Evolutionary conservation across 2,888 invertebrate species (phyloP), one percentile per base, ranked within the genome.

Genomic region (Callyntrura guangdongensis): DNA sequence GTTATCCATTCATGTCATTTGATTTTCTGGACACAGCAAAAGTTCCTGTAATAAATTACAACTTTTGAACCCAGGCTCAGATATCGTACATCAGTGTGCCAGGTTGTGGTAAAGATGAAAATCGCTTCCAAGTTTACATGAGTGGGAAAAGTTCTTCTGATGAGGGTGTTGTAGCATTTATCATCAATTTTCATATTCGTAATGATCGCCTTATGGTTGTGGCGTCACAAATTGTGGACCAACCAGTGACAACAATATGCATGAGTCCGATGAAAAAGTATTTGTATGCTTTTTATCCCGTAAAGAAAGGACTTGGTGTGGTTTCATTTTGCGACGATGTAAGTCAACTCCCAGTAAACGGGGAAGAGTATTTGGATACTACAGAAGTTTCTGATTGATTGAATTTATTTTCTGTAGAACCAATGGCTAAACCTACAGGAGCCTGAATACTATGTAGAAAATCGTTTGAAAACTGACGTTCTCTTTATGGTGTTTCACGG

Each of bases 1-100:
- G 92, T 59, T 90, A 91, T 59, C 93, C 94, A 5, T 92, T 93
- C 20, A 90, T 92, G 83, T 90, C 93, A 11, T 94, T 93, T 86
- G 81, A 92, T 27, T 93, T 91, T 77, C 74, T 93, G 49, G 94
- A 91, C 59, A 83, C 86, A 17, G 83, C 89, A 8, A 87, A 81
- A 77, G 45, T 92, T 27, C 92, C 92, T 0, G 92, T 91, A 89
- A 4, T 36, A 36, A 36, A 36, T 36, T 36, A 36, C 36, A n/a
- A n/a, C n/a, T n/a, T 88, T 82, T 69, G 45, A 20, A 45, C 27
- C 2, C 67, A 93, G 94, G 93, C 20, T 77, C 83, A 61, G 22
- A 93, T 94, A 27, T 86, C 91, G 25, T 83, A 91, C 22, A 91
- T 94, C 5, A 92, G 91, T 20, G 85, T 89, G 0, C 94, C 94